These are phyloP conservation scores for Adineta ricciae DNA, from an alignment of 2,888 invertebrate genomes.

Conservation along the genomic window DNA sequence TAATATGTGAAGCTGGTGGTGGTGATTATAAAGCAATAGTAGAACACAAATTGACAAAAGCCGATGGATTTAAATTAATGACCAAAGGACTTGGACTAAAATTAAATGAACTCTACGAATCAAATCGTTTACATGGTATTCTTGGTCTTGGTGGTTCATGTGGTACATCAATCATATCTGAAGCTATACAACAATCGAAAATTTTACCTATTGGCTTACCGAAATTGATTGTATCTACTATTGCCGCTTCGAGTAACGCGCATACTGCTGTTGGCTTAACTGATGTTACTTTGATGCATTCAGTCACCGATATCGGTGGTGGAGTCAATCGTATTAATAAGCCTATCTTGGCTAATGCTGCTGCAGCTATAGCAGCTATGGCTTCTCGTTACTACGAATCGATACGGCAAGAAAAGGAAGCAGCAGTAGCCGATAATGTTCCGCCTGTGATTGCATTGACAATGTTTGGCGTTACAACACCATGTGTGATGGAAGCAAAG, in stretches of 20 bases:
- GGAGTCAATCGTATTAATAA: not conserved
- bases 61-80: not conserved
- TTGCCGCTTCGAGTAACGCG: not conserved
- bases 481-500: not conserved
- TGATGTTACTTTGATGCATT: constrained; percentile 17
- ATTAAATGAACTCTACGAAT: not conserved
- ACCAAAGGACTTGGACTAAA: not conserved
- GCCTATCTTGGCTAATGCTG: not conserved
- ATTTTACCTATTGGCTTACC: not conserved
- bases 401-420: not conserved
- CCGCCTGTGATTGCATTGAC: not conserved
- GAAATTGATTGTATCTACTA: not conserved
- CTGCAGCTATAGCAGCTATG: constrained; percentile 1
- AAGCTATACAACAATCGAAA: not conserved
- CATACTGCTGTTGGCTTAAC: not conserved
- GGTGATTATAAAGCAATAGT: not conserved
- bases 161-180: constrained; percentile 6
- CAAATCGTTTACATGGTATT: not conserved
- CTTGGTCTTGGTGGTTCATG: not conserved
- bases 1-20: not conserved
- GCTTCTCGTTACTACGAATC: not conserved
- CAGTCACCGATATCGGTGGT: constrained; percentile 4
- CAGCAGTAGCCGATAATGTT: not conserved
- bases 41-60: not conserved
- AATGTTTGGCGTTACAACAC: constrained; percentile 8